Percentiles rank a stretch among this genome's conserved stretches.
phyloP scores from a whole-genome alignment of 2,113 vertebrate species.

The Stigmatopora nigra region DNA sequence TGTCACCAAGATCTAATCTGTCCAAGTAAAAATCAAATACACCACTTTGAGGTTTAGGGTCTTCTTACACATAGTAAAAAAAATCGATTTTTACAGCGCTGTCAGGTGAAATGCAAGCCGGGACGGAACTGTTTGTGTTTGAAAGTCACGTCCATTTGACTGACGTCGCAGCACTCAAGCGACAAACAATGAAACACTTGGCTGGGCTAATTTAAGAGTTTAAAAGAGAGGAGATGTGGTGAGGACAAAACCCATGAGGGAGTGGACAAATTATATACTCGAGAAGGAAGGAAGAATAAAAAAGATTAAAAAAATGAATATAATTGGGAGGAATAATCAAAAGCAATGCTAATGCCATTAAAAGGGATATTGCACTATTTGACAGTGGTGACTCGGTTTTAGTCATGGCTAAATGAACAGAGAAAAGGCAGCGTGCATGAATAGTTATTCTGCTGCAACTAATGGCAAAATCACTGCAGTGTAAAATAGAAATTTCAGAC shows the following conservation, averaged over 20 bases:
- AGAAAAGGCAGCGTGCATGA: slow-evolving; percentile 58
- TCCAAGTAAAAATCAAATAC: background rate
- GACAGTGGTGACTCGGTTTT: slow-evolving; percentile 56
- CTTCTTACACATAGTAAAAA: too few relatives aligned
- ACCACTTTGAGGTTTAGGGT: background rate
- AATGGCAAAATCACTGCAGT: slow-evolving; percentile 72
- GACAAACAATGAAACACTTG: slow-evolving; percentile 55
- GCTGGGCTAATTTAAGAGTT: slow-evolving; percentile 49
- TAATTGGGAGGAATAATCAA: slow-evolving; percentile 9
- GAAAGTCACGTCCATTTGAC: slow-evolving; percentile 38
- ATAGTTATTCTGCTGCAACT: slow-evolving; percentile 67
- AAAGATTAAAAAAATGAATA: slow-evolving; percentile 1
- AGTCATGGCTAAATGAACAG: slow-evolving; percentile 73
- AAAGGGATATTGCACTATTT: slow-evolving; percentile 54
- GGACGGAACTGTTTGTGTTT: slow-evolving; percentile 6
- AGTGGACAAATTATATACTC: slow-evolving; percentile 23
- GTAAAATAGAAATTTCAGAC: slow-evolving; percentile 79
- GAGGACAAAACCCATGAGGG: slow-evolving; percentile 33
- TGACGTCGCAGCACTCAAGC: slow-evolving; percentile 51
- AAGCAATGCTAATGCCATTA: slow-evolving; percentile 58
- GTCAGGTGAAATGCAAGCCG: slow-evolving; percentile 14
- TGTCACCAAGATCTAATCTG: slow-evolving; percentile 5
- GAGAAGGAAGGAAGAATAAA: background rate
- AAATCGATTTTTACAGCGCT: slow-evolving; percentile 6
- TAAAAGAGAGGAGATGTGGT: slow-evolving; percentile 19